Base-by-base conservation (phyloP, 2,888 invertebrate genomes). In the Xestia sexstrigata region DNA sequence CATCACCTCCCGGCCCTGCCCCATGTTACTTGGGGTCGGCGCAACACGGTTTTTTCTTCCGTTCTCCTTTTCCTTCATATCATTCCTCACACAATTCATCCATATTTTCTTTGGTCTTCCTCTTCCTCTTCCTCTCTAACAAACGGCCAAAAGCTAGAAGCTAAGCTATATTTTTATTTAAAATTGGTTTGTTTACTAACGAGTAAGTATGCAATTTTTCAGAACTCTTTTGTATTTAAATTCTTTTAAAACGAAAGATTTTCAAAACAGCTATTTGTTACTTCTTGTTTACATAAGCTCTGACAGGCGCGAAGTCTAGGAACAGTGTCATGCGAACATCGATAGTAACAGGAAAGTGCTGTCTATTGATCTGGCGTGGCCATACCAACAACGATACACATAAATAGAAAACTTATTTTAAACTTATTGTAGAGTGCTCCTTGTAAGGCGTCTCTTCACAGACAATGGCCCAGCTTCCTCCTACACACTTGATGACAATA, bases 301-400 rank as follows among this genome's bases (percentile, higher is more conserved):
- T 76, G 69, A 30, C 70, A 81, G 71, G 26, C 78, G 42, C 47
- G 65, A 30, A 26, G 65, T 62, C 52, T 47, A 77, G 42, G 55
- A 68, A 74, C 60, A 76, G 79, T 74, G 82, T 71, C 84, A 70
- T 75, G 82, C 15, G 85, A 87, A 78, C 74, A 70, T 63, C 42
- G 79, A 74, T 73, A 42, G 63, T 75, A 55, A 15, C n/a, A 75
- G 70, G 79, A 74, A 80, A 49, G 60, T 47, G 11, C 5, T 70
- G 70, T 39, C 62, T 78, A 76, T 78, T 81, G 78, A 72, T 26
- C 13, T 26, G 1, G 69, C 68, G 67, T 30, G 79, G 81, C 79
- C 39, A 63, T 39, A 63, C 23, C 39, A 79, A 35, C 63, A 30
- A 55, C 80, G 77, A 42, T 11, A 23, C 0, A 8, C 42, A 39